Base-by-base conservation (phyloP, 2,888 invertebrate genomes). In the Ryuthela nishihirai region DNA sequence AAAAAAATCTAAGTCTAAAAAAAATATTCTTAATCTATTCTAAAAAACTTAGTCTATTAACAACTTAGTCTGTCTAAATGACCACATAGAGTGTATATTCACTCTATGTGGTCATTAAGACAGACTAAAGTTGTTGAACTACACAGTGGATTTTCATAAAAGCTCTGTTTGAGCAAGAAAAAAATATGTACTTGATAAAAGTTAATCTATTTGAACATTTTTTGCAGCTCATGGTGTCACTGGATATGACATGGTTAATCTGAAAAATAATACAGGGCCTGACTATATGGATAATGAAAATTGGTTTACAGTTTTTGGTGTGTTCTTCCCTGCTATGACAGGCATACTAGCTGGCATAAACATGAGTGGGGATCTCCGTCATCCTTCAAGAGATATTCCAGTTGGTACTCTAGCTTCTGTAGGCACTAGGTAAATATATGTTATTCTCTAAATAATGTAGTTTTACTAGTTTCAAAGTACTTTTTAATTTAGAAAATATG, bases 311-410 rank as follows among this genome's bases (percentile, higher is more conserved):
- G 92, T 95, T 35, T 94, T 97, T 76, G 97, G 97, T 25, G 90
- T 98, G 2, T 97, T 97, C 76, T 98, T 98, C 74, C 95, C 97
- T 12, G 94, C 97, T 0, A 90, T 97, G 23, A 95, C 97, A 41
- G 98, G 98, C 15, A 89, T 98, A 63, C 78, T 98, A 66, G 92
- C 97, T 5, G 98, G 98, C 26, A 95, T 98, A 68, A 98, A 98
- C 73, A 98, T 98, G 97, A 93, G 94, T 72, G 95, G 95, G 12
- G 97, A 98, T 75, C 80, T 98, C 53, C 83, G 85, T 67, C 87
- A 93, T 67, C 97, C 97, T 1, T 88, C 90, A 4, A 82, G 83
- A 36, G 91, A 93, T 74, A 97, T 97, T 71, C 95, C 97, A 0
- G 87, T 88, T 75, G 97, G 97, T 12, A 93, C 95, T 2, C 76